Percentiles rank a stretch among this genome's conserved stretches.
Evolutionary conservation across 2,888 invertebrate genomes (phyloP).

Genomic region (Clistopyga incitator): DNA sequence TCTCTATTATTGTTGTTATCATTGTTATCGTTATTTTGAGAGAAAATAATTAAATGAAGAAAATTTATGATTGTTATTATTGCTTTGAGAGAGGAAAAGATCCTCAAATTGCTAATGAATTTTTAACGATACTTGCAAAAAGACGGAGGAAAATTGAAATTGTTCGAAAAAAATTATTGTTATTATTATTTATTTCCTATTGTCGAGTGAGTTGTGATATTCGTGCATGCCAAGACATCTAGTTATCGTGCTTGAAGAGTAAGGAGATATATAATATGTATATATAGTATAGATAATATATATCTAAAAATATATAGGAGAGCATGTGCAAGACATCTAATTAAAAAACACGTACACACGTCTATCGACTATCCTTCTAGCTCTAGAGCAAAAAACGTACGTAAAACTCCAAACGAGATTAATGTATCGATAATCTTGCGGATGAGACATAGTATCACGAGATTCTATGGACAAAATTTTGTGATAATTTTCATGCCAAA

Average conservation of each 20-base stretch:
- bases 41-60: not conserved
- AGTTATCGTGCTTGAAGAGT: slow-evolving; percentile 72
- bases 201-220: slow-evolving; percentile 76
- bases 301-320: slow-evolving; percentile 75
- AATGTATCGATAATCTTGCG: slow-evolving; percentile 1
- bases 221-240: slow-evolving; percentile 84
- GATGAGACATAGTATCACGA: slow-evolving; percentile 1
- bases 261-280: slow-evolving; percentile 63
- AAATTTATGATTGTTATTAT: not conserved
- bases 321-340: slow-evolving; percentile 83
- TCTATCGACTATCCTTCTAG: slow-evolving; percentile 77
- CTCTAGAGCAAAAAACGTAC: slow-evolving; percentile 73
- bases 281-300: slow-evolving; percentile 42
- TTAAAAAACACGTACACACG: slow-evolving; percentile 81
- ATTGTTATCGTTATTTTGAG: slow-evolving; percentile 10
- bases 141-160: not conserved
- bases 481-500: slow-evolving; percentile 52
- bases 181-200: slow-evolving; percentile 52
- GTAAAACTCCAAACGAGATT: slow-evolving; percentile 32
- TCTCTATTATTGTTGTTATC: slow-evolving; percentile 2
- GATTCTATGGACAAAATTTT: slow-evolving; percentile 2
- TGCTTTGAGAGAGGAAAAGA: slow-evolving; percentile 8
- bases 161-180: slow-evolving; percentile 9
- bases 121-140: slow-evolving; percentile 1
- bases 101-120: too few species aligned